Percentiles rank a stretch among this genome's conserved stretches.
Evolutionary conservation across 2,113 vertebrate genomes (phyloP).

Genomic region (Columba livia): DNA sequence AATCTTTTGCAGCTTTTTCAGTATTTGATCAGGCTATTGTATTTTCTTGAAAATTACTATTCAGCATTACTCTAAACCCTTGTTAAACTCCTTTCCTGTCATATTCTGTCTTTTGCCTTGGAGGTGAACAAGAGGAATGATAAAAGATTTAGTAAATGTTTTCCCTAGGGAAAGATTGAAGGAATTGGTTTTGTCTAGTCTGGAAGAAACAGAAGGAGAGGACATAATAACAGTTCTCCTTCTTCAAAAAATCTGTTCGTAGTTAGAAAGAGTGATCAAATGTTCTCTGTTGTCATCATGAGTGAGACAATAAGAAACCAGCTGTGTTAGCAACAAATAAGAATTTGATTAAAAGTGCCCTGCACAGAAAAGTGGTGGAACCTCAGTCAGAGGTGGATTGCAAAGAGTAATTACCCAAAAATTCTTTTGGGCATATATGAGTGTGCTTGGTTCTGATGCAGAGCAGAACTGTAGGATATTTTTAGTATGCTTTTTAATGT

Average conservation of each 20-base stretch:
- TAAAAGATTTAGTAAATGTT: conserved; percentile 3
- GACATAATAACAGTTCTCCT: background rate
- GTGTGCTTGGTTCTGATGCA: background rate
- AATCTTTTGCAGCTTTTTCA: background rate
- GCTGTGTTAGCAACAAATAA: background rate
- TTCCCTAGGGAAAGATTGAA: background rate
- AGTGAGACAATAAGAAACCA: background rate
- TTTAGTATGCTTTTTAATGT: background rate
- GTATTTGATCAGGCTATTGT: background rate
- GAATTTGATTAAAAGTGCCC: background rate
- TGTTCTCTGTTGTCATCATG: background rate
- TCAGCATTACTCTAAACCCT: background rate
- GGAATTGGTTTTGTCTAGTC: background rate
- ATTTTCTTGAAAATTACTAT: background rate
- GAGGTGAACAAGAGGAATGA: background rate
- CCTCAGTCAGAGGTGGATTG: background rate
- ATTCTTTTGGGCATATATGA: background rate
- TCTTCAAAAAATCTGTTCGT: background rate
- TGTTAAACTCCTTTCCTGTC: background rate
- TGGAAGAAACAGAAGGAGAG: background rate
- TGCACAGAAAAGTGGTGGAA: background rate
- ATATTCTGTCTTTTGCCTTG: background rate
- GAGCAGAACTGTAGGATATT: background rate
- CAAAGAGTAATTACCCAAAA: background rate
- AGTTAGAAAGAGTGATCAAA: background rate